Conservation (phyloP, 1,140 invertebrate genomes). For the Physella acuta region DNA sequence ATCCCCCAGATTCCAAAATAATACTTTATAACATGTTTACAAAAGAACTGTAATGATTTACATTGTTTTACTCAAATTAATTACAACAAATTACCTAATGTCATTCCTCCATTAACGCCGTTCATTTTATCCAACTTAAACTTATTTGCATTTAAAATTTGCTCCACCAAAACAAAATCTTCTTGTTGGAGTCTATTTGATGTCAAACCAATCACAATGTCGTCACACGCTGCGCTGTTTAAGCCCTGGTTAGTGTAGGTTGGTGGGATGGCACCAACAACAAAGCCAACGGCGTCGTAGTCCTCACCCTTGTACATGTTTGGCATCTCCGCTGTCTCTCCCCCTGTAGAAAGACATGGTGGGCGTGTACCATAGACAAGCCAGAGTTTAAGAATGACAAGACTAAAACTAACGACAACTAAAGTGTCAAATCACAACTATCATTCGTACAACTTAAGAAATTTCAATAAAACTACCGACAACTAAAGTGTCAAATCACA, state of each 20-base stretch:
- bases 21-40: too few relatives aligned
- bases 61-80: neutral
- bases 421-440: neutral
- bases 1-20: too few relatives aligned
- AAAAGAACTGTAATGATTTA: too few relatives aligned
- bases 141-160: slow-evolving; percentile 73
- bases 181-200: slow-evolving; percentile 91
- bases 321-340: slow-evolving; percentile 96
- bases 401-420: too few relatives aligned
- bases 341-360: slow-evolving; percentile 73
- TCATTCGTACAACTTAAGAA: neutral
- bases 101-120: slow-evolving; percentile 72
- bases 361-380: too few relatives aligned
- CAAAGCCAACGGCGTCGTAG: slow-evolving; percentile 94
- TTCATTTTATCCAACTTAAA: slow-evolving; percentile 70
- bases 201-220: slow-evolving; percentile 82
- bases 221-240: slow-evolving; percentile 68
- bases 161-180: slow-evolving; percentile 91
- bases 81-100: slow-evolving; percentile 58
- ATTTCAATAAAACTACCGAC: neutral
- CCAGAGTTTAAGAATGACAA: too few relatives aligned
- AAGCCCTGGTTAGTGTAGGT: neutral
- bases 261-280: slow-evolving; percentile 71
- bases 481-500: neutral
- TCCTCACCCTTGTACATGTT: slow-evolving; percentile 82